Base-by-base conservation (phyloP, 1,140 invertebrate species). In the Euwallacea similis region DNA sequence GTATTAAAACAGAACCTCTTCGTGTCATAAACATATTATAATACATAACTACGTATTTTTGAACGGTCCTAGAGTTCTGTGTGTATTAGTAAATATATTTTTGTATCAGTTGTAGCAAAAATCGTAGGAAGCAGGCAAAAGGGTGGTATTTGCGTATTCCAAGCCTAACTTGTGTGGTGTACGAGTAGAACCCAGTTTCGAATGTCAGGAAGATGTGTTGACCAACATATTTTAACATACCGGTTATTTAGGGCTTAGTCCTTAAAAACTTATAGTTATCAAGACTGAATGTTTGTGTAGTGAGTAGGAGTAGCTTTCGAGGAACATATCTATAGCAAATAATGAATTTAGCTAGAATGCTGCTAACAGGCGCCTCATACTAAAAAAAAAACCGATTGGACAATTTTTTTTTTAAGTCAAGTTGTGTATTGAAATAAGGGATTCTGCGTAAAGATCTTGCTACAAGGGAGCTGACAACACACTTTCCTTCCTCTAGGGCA, bases 51-150 rank as follows among this genome's bases (percentile, higher is more conserved):
- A 33, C 21, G 21, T 33, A 50, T 50, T 50, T 50, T 50, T 56
- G 16, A 21, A 61, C 11, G n/a, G 42, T 42, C 42, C 33, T 43
- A 61, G 42, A 42, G 43, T 9, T 41, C 42, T 16, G 33, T 69
- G 68, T 64, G 74, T 78, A 72, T 77, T 69, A 76, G 73, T 73
- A 68, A 54, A 78, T 78, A 78, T 78, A 78, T 78, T 78, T 78
- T 78, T 78, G 74, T 78, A 78, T 74, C 76, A 76, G 77, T 78
- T 78, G 76, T 78, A 78, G 69, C 69, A 76, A 77, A 74, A 69
- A 53, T 56, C 61, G 60, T 77, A 76, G 71, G 66, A 42, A 15
- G 16, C 42, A 44, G 42, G 7, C 16, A 72, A 58, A 63, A 50
- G 13, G 46, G 9, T 50, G 46, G 21, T 33, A 33, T 13, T 11